Conservation (phyloP, 2,797 vertebrate species). For the Thripadectes ignobilis region DNA sequence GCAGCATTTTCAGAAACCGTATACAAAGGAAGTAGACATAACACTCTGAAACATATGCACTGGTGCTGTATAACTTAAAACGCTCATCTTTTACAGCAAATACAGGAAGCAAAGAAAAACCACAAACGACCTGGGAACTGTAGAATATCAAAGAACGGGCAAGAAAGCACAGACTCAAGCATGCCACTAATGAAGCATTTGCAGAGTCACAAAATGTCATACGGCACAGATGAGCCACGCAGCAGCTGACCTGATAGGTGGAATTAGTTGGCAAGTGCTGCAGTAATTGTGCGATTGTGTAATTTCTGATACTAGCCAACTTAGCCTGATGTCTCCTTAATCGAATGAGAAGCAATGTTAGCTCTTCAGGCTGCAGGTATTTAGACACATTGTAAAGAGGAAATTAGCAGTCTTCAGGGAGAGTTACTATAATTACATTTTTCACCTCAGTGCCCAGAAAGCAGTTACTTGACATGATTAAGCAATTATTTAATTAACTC, state of each 20-base stretch:
- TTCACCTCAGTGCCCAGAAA: slow-evolving; percentile 66
- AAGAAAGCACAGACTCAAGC: slow-evolving; percentile 71
- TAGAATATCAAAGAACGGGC: slow-evolving; percentile 45
- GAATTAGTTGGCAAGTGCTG: slow-evolving; percentile 90
- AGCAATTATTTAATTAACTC: slow-evolving; percentile 58
- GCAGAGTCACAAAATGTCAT: slow-evolving; percentile 74
- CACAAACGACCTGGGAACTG: neutral
- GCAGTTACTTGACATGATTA: slow-evolving; percentile 54
- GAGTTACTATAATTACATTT: slow-evolving; percentile 59
- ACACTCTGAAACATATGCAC: neutral
- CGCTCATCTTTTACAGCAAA: neutral
- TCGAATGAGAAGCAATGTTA: slow-evolving; percentile 96
- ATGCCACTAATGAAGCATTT: slow-evolving; percentile 63
- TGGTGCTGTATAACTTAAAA: neutral
- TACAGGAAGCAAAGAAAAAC: slow-evolving; percentile 57
- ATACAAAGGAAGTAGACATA: neutral
- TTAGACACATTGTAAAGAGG: slow-evolving; percentile 80
- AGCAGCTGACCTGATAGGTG: slow-evolving; percentile 92
- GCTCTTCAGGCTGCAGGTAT: slow-evolving; percentile 93
- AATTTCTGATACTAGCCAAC: slow-evolving; percentile 90
- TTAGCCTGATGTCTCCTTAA: slow-evolving; percentile 97
- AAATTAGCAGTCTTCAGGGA: slow-evolving; percentile 79
- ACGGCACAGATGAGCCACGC: slow-evolving; percentile 71
- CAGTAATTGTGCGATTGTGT: slow-evolving; percentile 90
- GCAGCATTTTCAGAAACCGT: slow-evolving; percentile 63